Evolutionary conservation across 2,797 vertebrate genomes (phyloP), one percentile per base, ranked within the genome.

Genomic region (Lutjanus campechanus): DNA sequence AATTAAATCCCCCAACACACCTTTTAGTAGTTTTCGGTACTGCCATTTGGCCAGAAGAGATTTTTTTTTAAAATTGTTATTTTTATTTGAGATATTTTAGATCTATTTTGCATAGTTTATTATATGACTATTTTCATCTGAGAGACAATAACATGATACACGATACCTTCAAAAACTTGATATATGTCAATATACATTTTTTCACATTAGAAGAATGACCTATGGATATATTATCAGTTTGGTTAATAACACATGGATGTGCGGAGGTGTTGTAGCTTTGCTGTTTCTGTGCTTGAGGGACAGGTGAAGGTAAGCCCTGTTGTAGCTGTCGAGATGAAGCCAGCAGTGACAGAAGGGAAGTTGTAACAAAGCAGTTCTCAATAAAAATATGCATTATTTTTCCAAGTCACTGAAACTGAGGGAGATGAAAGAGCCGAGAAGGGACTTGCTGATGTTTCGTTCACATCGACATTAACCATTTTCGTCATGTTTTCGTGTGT

Each of bases 291-390:
- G 69, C 22, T 73, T 36, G 22, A 1, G 25, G 36, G 51, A 44
- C 22, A 63, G 22, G 49, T 73, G 36, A 72, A 79, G 58, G 51
- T 60, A 46, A 87, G 12, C 13, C 19, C 54, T 53, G 55, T n/a
- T 44, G 44, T 58, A 12, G 1, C 46, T 41, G 62, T 72, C 46
- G 40, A 19, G 13, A 49, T 36, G 41, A 69, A 22, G 25, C 29
- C 29, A 36, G 29, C 36, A 77, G 13, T 22, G n/a, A 73, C 43
- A 61, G 15, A 77, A 56, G 22, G 11, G 8, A 71, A 12, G 61
- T n/a, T 19, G 17, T 59, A 61, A 13, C 47, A 59, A 54, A 71
- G 13, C 59, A 73, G 15, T 20, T 11, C 22, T 68, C 22, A 72
- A 64, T 44, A 55, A 46, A 50, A 66, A 51, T 6, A 22, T 8